A percentile compares a stretch with the other conserved stretches of the same genome.
Evolutionary conservation across 2,113 vertebrate species (phyloP).

Genomic region (cat (Felis catus)): F.catus_Fca126_mat1.0 CM031420.1:115999001-115999500

Average conservation of each 20-base stretch:
- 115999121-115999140: background rate
- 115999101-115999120: background rate
- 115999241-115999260: background rate
- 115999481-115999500: slow-evolving; percentile 29
- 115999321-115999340: background rate
- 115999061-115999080: background rate
- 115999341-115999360: background rate
- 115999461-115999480: background rate
- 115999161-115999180: background rate
- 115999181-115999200: slow-evolving; percentile 1
- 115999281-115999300: background rate
- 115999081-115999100: background rate
- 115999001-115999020: background rate
- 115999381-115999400: background rate
- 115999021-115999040: background rate
- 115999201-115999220: background rate
- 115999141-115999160: background rate
- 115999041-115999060: background rate
- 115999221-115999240: background rate
- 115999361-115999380: background rate
- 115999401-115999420: background rate
- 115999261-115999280: background rate
- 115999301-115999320: background rate
- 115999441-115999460: slow-evolving; percentile 15
- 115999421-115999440: background rate